Evolutionary conservation across 2,113 vertebrate species (phyloP).

Genomic region (Xiphophorus maculatus): DNA sequence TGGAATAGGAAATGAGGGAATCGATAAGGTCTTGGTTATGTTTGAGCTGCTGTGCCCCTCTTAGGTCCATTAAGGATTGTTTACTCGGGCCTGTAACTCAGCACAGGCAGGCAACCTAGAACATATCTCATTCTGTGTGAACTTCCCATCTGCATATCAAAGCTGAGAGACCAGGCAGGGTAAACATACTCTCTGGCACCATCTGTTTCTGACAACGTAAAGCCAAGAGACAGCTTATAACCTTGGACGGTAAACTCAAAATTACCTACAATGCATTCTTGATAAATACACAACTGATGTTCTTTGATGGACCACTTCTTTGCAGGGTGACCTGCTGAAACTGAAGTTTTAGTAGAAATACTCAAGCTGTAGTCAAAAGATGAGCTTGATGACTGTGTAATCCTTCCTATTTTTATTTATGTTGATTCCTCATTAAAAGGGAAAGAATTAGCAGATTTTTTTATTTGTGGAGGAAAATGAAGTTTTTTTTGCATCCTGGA

Average conservation of each 20-base stretch:
- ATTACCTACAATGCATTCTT: constrained; percentile 22
- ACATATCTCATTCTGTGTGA: constrained; percentile 84
- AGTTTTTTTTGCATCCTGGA: not conserved
- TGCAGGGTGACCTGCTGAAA: constrained; percentile 7
- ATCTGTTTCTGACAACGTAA: constrained; percentile 75
- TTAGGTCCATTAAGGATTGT: constrained; percentile 60
- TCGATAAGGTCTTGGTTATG: constrained; percentile 43
- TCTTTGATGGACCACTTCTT: not conserved
- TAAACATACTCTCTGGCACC: constrained; percentile 80
- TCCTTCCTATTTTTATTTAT: not conserved
- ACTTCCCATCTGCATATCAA: constrained; percentile 88
- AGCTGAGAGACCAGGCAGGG: constrained; percentile 74
- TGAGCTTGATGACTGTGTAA: not conserved
- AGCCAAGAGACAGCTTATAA: constrained; percentile 50
- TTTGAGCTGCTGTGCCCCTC: constrained; percentile 28
- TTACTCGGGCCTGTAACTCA: constrained; percentile 49
- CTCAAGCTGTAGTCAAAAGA: not conserved
- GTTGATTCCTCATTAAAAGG: not conserved
- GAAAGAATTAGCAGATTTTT: not conserved
- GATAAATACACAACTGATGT: constrained; percentile 19
- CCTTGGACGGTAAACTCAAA: constrained; percentile 37
- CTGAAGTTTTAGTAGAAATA: not conserved
- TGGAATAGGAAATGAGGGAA: constrained; percentile 39
- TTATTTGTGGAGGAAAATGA: not conserved
- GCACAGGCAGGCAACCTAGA: constrained; percentile 56